Evolutionary conservation across 2,797 vertebrate species (phyloP).

Genomic region (Kryptolebias ocellatus): DNA sequence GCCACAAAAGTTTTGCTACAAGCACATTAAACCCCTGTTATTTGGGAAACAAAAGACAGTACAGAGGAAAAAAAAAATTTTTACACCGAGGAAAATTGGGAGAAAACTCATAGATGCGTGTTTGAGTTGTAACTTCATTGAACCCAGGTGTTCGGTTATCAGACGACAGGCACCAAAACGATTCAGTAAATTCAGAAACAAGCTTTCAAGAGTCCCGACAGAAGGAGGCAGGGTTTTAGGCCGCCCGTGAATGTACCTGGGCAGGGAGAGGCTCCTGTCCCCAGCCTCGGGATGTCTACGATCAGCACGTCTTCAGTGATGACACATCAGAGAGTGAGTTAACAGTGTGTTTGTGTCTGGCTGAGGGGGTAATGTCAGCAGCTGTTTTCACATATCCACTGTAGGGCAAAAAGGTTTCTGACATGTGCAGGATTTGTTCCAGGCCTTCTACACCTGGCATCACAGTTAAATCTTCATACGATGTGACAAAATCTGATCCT

Average conservation of each 20-base stretch:
- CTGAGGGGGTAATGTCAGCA: neutral
- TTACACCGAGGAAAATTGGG: slow-evolving; percentile 22
- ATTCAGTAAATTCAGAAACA: slow-evolving; percentile 12
- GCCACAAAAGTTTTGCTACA: slow-evolving; percentile 27
- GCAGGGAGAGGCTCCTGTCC: slow-evolving; percentile 61
- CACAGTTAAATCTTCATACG: neutral
- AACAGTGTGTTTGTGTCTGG: slow-evolving; percentile 35
- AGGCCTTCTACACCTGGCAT: no score
- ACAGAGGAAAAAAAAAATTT: slow-evolving; percentile 19
- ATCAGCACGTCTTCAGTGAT: slow-evolving; percentile 68
- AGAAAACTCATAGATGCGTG: slow-evolving; percentile 16
- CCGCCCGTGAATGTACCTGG: slow-evolving; percentile 65
- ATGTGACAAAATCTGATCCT: no score
- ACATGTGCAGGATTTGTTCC: neutral
- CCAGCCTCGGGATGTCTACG: slow-evolving; percentile 58
- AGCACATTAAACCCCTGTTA: slow-evolving; percentile 44
- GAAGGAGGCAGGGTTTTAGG: slow-evolving; percentile 30
- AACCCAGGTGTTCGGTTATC: slow-evolving; percentile 15
- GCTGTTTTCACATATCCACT: slow-evolving; percentile 3
- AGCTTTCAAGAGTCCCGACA: slow-evolving; percentile 43
- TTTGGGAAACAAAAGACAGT: slow-evolving; percentile 21
- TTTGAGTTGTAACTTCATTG: slow-evolving; percentile 8
- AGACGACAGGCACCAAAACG: slow-evolving; percentile 28
- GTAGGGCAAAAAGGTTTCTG: neutral
- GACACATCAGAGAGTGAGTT: slow-evolving; percentile 69